A percentile compares a stretch with the other conserved stretches of the same genome.
phyloP scores from a whole-genome alignment of 2,797 vertebrate genomes.

The Anniella stebbinsi region DNA sequence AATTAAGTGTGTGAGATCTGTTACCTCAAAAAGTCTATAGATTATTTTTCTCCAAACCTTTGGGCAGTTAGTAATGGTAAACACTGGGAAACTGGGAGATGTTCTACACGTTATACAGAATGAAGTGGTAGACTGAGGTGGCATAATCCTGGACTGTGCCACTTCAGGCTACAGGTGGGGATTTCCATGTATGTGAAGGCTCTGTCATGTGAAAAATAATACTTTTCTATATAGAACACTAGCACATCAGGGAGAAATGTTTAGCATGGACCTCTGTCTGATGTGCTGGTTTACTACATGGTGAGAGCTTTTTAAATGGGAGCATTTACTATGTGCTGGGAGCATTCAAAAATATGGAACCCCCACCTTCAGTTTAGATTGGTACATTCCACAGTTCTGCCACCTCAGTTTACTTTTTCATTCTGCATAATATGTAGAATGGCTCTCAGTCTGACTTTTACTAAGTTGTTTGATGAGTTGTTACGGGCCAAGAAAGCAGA shows the following conservation, averaged over 20 bases:
- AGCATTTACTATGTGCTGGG: too few relatives aligned
- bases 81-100: constrained; percentile 6
- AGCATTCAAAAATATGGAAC: background rate
- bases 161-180: background rate
- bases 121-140: constrained; percentile 7
- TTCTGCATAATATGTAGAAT: constrained; percentile 7
- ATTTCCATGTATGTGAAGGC: background rate
- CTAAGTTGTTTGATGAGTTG: background rate
- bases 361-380: background rate
- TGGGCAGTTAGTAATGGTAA: background rate
- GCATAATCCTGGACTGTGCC: background rate
- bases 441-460: background rate
- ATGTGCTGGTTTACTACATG: background rate
- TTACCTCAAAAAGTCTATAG: constrained; percentile 21
- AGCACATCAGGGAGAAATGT: background rate
- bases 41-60: constrained; percentile 40
- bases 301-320: background rate
- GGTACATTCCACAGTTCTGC: constrained; percentile 3
- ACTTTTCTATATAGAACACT: background rate
- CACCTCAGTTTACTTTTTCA: background rate
- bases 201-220: background rate
- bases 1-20: fast-evolving
- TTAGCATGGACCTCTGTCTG: background rate
- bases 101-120: background rate
- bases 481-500: background rate